Evolutionary conservation across 2,797 vertebrate genomes (phyloP).

Genomic region (Numenius phaeopus): DNA sequence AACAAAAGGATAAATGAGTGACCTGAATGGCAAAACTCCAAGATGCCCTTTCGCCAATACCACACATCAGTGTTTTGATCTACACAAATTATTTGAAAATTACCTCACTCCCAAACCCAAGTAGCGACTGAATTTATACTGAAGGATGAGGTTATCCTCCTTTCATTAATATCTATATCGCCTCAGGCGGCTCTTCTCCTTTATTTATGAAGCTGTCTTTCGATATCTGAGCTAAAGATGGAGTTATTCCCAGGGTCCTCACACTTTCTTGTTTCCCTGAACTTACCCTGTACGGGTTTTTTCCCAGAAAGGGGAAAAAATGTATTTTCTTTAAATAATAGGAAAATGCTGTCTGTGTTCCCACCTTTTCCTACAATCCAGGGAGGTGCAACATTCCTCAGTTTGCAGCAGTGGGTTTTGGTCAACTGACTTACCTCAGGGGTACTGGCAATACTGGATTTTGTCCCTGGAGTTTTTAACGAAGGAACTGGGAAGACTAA

Average conservation of each 20-base stretch:
- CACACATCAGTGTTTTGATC: constrained; percentile 19
- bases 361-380: not conserved
- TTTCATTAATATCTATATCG: constrained; percentile 41
- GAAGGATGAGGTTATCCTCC: constrained; percentile 49
- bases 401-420: not conserved
- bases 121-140: constrained; percentile 22
- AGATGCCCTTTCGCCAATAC: constrained; percentile 36
- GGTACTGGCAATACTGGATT: not conserved
- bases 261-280: not conserved
- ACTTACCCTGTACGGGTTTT: not conserved
- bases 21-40: constrained; percentile 58
- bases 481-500: not conserved
- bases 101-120: constrained; percentile 18
- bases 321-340: not conserved
- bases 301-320: not conserved
- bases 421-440: not conserved
- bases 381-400: not conserved
- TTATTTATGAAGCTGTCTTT: constrained; percentile 46
- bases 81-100: constrained; percentile 18
- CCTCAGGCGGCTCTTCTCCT: not conserved
- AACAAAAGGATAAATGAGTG: constrained; percentile 63
- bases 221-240: not conserved
- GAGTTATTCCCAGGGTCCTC: not conserved
- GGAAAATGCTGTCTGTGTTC: not conserved
- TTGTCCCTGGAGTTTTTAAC: not conserved